A percentile compares a stretch with the other conserved stretches of the same genome.
Conservation (phyloP, 2,888 invertebrate species). For the Keiferia lycopersicella region DNA sequence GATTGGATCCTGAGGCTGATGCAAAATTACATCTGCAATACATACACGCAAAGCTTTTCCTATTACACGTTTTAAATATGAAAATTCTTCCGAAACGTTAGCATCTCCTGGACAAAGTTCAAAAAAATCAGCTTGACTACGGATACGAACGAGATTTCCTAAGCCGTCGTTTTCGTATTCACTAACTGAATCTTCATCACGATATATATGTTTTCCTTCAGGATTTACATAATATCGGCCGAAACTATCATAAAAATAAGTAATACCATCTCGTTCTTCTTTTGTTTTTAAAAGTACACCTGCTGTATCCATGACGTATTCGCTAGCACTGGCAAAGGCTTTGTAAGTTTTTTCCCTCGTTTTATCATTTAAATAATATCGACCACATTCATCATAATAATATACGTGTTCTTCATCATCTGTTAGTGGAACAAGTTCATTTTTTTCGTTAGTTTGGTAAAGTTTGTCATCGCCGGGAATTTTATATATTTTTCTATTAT, state of each 20-base stretch:
- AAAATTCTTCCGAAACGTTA: constrained; percentile 69
- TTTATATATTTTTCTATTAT: constrained; percentile 70
- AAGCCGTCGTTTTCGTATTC: constrained; percentile 76
- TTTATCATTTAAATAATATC: constrained; percentile 61
- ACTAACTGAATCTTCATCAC: constrained; percentile 61
- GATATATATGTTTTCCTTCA: constrained; percentile 69
- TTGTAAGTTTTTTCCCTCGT: constrained; percentile 67
- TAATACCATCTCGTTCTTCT: constrained; percentile 61
- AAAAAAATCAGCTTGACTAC: constrained; percentile 61
- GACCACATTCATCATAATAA: constrained; percentile 72
- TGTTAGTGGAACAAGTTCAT: constrained; percentile 60
- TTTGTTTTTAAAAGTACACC: constrained; percentile 66
- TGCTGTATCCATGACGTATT: constrained; percentile 69
- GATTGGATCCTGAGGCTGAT: constrained; percentile 71
- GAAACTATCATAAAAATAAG: constrained; percentile 68
- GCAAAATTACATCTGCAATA: constrained; percentile 64
- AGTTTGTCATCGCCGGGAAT: constrained; percentile 52
- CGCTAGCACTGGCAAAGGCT: constrained; percentile 64
- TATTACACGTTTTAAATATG: constrained; percentile 64
- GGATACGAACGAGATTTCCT: constrained; percentile 72
- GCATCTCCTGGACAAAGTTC: constrained; percentile 64
- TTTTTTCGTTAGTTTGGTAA: constrained; percentile 66
- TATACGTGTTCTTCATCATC: constrained; percentile 64
- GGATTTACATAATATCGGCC: constrained; percentile 69
- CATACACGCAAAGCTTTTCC: constrained; percentile 66